Evolutionary conservation across 2,797 vertebrate species (phyloP).

Genomic region (Falco naumanni): DNA sequence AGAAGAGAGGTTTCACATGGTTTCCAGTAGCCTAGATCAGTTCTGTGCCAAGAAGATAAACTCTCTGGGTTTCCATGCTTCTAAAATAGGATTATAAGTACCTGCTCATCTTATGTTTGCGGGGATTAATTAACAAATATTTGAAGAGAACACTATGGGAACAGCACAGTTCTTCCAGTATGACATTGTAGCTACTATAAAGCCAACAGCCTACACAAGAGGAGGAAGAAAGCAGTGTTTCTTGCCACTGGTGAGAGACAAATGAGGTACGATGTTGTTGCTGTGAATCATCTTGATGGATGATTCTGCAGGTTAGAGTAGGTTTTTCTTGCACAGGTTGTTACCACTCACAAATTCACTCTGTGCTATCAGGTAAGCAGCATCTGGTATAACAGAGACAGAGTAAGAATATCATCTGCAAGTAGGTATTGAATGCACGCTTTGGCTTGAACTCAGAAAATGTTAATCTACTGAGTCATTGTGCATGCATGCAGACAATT

Average conservation of each 20-base stretch:
- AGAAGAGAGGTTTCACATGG: not conserved
- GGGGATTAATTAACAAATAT: not conserved
- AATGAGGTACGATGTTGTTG: not conserved
- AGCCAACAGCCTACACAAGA: not conserved
- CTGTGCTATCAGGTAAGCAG: not conserved
- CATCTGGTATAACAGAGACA: not conserved
- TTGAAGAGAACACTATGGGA: not conserved
- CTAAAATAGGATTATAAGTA: not conserved
- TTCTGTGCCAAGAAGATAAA: not conserved
- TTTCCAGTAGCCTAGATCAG: not conserved
- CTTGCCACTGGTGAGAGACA: not conserved
- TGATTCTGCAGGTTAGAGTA: not conserved
- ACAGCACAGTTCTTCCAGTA: not conserved
- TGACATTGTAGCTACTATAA: not conserved
- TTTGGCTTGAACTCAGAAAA: not conserved
- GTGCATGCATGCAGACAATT: not conserved
- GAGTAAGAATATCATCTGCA: not conserved
- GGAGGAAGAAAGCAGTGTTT: not conserved
- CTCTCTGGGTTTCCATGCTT: not conserved
- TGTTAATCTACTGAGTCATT: not conserved
- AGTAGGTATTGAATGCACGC: not conserved
- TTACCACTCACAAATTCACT: not conserved
- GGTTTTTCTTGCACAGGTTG: not conserved
- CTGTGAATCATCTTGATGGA: conserved; percentile 17
- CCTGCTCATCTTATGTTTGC: not conserved